Evolutionary conservation across 2,888 invertebrate genomes (phyloP), one percentile per base, ranked within the genome.

Genomic region (Erebia aethiops): DNA sequence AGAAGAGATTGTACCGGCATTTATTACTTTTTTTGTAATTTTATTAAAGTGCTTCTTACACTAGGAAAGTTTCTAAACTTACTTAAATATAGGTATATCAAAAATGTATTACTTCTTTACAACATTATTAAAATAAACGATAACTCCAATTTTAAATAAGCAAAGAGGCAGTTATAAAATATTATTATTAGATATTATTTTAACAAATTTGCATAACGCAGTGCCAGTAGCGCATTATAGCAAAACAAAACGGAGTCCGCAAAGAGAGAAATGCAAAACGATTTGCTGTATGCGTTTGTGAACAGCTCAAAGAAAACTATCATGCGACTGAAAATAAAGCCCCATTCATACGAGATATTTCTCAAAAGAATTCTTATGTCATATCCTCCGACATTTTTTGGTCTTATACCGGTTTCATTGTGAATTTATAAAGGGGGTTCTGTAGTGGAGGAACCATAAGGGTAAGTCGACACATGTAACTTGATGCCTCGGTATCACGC

Each of bases 401-500:
- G 71, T 66, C 69, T 60, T 70, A 69, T 67, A 72, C 76, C 74
- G 71, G 76, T 73, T 74, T 69, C 71, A 76, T 75, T 76, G 72
- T 75, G 63, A 70, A 67, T 56, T 69, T 74, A 71, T 73, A 72
- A 73, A 74, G 62, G 73, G 67, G 70, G 65, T 61, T 56, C n/a
- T 14, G 61, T 46, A 35, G 56, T 66, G 54, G 56, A 56, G 43
- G 54, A 61, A 41, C 66, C 13, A 66, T 70, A 68, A 70, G 74
- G 74, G 71, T 68, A 69, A 70, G 71, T 70, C 69, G 71, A 71
- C 71, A 74, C 71, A 69, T 67, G 73, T 69, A 71, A 74, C 73
- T 60, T 16, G 73, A 71, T 67, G 57, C 70, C 68, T 52, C 75
- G 78, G 81, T 83, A 84, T 88, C 84, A 84, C 82, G 82, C 80